Evolutionary conservation across 1,140 invertebrate species (phyloP).

Genomic region (Temnothorax curvispinosus): DNA sequence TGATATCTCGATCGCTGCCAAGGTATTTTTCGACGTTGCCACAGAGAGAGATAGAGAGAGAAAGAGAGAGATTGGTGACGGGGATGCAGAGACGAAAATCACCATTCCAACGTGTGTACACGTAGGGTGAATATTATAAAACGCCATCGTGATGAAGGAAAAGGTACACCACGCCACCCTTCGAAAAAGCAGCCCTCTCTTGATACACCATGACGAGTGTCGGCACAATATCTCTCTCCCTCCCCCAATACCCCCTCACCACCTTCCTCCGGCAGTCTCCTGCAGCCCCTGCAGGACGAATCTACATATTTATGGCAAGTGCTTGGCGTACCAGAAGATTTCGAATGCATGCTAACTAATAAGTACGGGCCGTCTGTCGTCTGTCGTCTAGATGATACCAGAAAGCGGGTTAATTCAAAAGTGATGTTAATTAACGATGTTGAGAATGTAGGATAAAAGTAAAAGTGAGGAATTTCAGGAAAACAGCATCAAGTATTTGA

Average conservation of each 20-base stretch:
- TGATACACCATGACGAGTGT: constrained; percentile 56
- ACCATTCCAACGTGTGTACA: constrained; percentile 62
- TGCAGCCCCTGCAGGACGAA: constrained; percentile 48
- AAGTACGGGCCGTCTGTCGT: constrained; percentile 47
- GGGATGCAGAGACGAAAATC: constrained; percentile 46
- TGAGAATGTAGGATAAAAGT: background rate
- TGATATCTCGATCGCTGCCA: constrained; percentile 51
- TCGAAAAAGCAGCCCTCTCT: constrained; percentile 59
- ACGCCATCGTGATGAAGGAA: constrained; percentile 63
- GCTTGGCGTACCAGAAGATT: constrained; percentile 78
- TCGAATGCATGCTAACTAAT: constrained; percentile 80
- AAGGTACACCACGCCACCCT: constrained; percentile 57
- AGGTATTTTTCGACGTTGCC: constrained; percentile 13
- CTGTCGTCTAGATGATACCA: constrained; percentile 43
- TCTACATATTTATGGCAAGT: constrained; percentile 81
- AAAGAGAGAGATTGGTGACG: background rate
- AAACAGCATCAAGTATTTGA: background rate
- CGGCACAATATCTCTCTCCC: constrained; percentile 25
- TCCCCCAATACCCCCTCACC: constrained; percentile 2
- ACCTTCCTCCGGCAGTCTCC: background rate
- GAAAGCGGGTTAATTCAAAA: background rate
- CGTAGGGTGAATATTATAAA: constrained; percentile 82
- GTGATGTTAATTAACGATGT: constrained; percentile 9
- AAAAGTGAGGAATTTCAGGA: background rate
- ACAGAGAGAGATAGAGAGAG: background rate